These are phyloP conservation scores for Aspiorhynchus laticeps DNA, from an alignment of 2,113 vertebrate genomes.

Conservation along the genomic window DNA sequence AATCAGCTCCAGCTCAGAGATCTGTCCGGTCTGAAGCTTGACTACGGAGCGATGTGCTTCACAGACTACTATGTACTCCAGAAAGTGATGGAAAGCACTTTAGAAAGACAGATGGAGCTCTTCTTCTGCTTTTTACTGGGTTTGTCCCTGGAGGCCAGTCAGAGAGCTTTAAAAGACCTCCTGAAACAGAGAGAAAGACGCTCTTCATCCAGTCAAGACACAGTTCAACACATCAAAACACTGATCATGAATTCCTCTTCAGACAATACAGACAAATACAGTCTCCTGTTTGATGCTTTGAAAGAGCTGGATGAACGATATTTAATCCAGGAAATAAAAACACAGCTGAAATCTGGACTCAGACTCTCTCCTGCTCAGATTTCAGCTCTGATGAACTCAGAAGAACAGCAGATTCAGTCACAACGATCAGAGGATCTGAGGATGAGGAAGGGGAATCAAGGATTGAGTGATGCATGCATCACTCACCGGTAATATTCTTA, in stretches of 20 bases:
- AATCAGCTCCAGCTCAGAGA: not conserved
- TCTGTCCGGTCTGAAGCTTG: not conserved
- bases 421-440: not conserved
- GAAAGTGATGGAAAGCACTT: not conserved
- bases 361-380: not conserved
- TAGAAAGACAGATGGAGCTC: not conserved
- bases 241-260: not conserved
- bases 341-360: not conserved
- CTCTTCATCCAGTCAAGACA: not conserved
- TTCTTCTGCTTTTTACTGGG: not conserved
- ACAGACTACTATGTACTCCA: accelerated
- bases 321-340: not conserved
- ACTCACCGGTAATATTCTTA: too few species aligned
- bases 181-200: not conserved
- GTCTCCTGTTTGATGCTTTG: not conserved
- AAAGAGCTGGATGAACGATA: not conserved
- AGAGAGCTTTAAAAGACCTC: not conserved
- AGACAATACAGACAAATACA: not conserved
- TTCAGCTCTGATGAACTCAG: not conserved
- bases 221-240: not conserved
- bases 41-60: not conserved
- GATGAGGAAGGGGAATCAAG: too few species aligned
- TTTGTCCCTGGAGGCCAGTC: not conserved
- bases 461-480: too few species aligned
- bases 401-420: too few species aligned